Evolutionary conservation across 2,113 vertebrate species (phyloP), one percentile per base, ranked within the genome.

Genomic region (Chlorodrepanis virens): DNA sequence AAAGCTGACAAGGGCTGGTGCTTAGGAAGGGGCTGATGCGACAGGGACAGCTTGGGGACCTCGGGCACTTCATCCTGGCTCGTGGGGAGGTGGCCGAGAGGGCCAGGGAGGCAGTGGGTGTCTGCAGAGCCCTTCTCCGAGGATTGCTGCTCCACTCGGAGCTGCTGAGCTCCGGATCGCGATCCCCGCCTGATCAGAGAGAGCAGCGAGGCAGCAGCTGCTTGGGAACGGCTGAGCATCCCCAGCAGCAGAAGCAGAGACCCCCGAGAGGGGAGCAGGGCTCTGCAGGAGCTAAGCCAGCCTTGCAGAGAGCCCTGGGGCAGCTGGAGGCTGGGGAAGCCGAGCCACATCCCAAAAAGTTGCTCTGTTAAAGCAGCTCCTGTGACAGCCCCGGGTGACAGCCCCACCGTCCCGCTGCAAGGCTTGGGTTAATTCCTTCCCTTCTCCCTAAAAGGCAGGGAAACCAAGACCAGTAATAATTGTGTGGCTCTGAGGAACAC

Each of bases 401-500:
- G 86, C 68, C 40, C 40, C 14, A 19, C 35, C 21, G 69, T 82
- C 87, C 72, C 0, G 3, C 88, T 77, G 85, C 63, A 57, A 89
- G 70, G 81, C 65, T 91, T 8, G 59, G 78, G 70, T 91, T 91
- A 85, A 91, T 91, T 67, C 86, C 71, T 77, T 70, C 27, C 0
- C 53, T 90, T 81, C 88, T 71, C 49, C 67, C 82, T 61, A 45
- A 78, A 35, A 96, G 88, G 68, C 16, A n/a, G 61, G 50, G 88
- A 84, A 94, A 90, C 45, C 33, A 2, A 82, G 85, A 86, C 76
- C 11, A 3, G 60, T 33, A 68, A 78, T 94, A 96, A 96, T 88
- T 87, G 83, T 71, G 80, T 93, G 89, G 68, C 90, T 96, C 83
- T 60, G 31, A 95, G 88, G 90, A 94, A 76, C 61, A 81, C 77